Evolutionary conservation across 2,888 invertebrate genomes (phyloP).

Genomic region (Fragum fragum): DNA sequence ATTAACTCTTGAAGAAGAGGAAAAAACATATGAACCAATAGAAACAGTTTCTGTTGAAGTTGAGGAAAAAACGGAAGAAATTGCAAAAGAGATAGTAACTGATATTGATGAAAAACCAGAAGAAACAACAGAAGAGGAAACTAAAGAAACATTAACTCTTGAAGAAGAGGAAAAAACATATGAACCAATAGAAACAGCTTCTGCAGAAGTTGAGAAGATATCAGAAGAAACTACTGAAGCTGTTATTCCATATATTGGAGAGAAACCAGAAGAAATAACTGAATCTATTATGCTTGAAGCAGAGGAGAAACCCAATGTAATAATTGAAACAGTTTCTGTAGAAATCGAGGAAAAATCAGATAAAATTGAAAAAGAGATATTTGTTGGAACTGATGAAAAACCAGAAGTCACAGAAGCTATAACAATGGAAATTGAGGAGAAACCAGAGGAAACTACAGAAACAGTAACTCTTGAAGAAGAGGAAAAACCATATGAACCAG

Average conservation of each 20-base stretch:
- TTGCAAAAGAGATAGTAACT: conserved; percentile 35
- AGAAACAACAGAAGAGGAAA: conserved; percentile 34
- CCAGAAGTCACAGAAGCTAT: conserved; percentile 1
- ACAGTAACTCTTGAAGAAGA: neutral
- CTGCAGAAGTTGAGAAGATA: neutral
- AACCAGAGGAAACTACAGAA: neutral
- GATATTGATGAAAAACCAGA: conserved; percentile 20
- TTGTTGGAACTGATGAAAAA: conserved; percentile 38
- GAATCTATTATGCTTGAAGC: neutral
- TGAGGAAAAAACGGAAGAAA: conserved; percentile 27
- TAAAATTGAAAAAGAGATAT: conserved; percentile 28
- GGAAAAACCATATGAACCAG: neutral
- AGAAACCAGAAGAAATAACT: conserved; percentile 35
- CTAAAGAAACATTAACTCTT: conserved; percentile 7
- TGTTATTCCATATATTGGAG: conserved; percentile 23
- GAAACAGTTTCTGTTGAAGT: conserved; percentile 29
- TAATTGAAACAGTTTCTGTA: conserved; percentile 11
- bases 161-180: neutral
- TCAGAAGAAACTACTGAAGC: neutral
- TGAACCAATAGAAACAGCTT: conserved; percentile 24
- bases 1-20: conserved; percentile 23
- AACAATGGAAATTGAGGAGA: neutral
- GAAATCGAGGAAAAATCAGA: conserved; percentile 28
- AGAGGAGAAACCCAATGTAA: neutral
- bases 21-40: conserved; percentile 10